A percentile compares a stretch with the other conserved stretches of the same genome.
Conservation (phyloP, 2,113 vertebrate genomes). For the Physeter macrocephalus region DNA sequence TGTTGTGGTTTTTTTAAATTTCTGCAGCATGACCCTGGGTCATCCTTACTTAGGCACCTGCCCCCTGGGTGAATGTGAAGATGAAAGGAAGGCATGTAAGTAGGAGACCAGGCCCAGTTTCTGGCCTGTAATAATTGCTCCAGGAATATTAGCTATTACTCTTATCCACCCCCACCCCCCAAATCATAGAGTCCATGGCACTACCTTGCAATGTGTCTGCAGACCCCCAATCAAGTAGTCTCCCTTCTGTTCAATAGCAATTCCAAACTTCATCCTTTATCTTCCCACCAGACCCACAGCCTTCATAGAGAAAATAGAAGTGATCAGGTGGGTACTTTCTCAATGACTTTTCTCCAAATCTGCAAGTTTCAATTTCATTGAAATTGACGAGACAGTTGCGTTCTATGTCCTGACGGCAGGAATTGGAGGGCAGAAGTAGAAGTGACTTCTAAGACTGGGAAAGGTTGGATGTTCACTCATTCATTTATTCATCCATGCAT, state of each 20-base stretch:
- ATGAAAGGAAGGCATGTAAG: background rate
- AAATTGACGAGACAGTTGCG: background rate
- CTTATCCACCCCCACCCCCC: background rate
- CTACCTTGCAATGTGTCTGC: background rate
- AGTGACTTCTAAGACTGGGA: background rate
- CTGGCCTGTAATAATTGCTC: background rate
- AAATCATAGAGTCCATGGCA: background rate
- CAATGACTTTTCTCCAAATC: background rate
- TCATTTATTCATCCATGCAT: background rate
- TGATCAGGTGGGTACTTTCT: background rate
- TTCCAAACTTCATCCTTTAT: background rate
- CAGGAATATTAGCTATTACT: background rate
- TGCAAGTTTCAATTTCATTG: background rate
- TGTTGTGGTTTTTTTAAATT: background rate
- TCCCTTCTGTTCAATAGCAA: background rate
- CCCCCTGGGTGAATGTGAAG: background rate
- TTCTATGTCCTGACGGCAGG: background rate
- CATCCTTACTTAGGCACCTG: background rate
- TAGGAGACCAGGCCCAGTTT: background rate
- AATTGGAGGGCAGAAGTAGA: background rate
- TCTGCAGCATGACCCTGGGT: background rate
- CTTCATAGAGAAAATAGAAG: background rate
- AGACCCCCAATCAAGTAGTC: background rate
- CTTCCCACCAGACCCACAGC: background rate
- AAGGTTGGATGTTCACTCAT: background rate